Evolutionary conservation across 2,888 invertebrate species (phyloP), one percentile per base, ranked within the genome.

Genomic region (Neelides folsomi): DNA sequence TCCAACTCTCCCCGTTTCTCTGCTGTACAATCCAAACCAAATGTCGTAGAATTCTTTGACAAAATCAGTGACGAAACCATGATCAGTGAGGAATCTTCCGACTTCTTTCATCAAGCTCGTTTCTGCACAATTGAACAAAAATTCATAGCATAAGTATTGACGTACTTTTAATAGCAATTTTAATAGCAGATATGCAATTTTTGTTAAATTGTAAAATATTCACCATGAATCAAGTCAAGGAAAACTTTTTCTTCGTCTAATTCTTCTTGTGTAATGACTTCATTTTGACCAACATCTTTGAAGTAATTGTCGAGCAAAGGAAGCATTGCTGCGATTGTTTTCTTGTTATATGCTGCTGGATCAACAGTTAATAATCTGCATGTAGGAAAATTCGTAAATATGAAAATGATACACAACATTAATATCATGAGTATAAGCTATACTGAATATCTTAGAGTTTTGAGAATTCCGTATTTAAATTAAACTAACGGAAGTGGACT

Each of bases 281-380:
- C 92, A 66, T 81, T 79, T n/a, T 77, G 73, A 51, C 76, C 72
- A 0, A 82, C 79, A 60, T 83, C 80, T 52, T 82, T 73, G 66
- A 86, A 80, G 68, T 92, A 94, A 70, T 94, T 93, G 69, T 94
- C 86, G 67, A 84, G 79, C 40, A 94, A 76, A 1, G 76, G 72
- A 36, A 79, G 67, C 60, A 92, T 75, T 65, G 80, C 82, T 58
- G 80, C 76, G 54, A 90, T 79, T 1, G 89, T 86, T 6, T 79
- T 74, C 56, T 81, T 79, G 67, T 79, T 74, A 68, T 77, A 77
- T 18, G 75, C 80, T 59, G 75, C 77, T 5, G 77, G 66, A 55
- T 79, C 74, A 16, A 86, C 75, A 13, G 73, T 75, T 37, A 88
- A 69, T 51, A 88, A 75, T 53, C 87, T 87, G 70, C 37, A 70